These are phyloP conservation scores for Bombus soroeensis DNA, from an alignment of 1,140 invertebrate species.

Conservation along the genomic window DNA sequence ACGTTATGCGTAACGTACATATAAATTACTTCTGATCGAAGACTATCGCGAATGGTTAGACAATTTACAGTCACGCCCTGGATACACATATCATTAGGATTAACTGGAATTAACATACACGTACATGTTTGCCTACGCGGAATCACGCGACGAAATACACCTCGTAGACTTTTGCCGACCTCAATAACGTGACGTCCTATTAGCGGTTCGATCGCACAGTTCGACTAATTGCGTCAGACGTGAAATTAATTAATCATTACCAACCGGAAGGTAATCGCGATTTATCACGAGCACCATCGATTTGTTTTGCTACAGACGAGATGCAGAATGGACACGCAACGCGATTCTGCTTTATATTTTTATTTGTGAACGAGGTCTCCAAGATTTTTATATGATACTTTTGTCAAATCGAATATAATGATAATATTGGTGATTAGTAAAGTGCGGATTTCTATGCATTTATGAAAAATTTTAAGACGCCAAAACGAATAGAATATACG, in stretches of 20 bases:
- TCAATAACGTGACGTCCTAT: conserved; percentile 26
- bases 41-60: background rate
- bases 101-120: conserved; percentile 25
- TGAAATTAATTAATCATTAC: conserved; percentile 38
- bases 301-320: background rate
- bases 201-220: conserved; percentile 1
- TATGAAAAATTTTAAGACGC: too few species aligned
- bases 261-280: conserved; percentile 27
- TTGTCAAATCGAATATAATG: background rate
- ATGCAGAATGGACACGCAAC: background rate
- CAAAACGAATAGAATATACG: too few species aligned
- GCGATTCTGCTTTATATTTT: background rate
- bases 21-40: conserved; percentile 3
- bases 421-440: background rate
- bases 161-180: conserved; percentile 14
- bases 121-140: conserved; percentile 38
- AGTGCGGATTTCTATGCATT: too few species aligned
- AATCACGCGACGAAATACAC: conserved; percentile 15
- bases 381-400: background rate
- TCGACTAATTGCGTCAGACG: conserved; percentile 28
- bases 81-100: background rate
- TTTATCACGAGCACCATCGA: background rate
- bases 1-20: background rate
- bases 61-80: conserved; percentile 5
- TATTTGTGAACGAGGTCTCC: background rate